These are phyloP conservation scores for Tetrao urogallus DNA, from an alignment of 2,113 vertebrate genomes.

Conservation along the genomic window DNA sequence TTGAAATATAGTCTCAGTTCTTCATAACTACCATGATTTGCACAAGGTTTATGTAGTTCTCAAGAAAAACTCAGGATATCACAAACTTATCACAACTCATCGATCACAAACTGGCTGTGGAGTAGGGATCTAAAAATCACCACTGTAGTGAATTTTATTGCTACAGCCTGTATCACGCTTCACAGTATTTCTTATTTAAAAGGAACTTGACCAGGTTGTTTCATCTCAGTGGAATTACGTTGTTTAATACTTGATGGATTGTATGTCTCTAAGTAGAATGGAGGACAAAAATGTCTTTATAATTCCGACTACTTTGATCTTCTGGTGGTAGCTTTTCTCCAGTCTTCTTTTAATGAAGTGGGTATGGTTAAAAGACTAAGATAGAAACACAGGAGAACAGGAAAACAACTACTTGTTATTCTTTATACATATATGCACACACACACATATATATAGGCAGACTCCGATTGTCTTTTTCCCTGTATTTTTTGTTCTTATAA, in stretches of 20 bases:
- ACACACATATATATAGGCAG: neutral
- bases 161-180: neutral
- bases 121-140: neutral
- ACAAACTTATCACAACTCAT: too few species aligned
- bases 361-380: neutral
- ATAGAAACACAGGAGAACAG: neutral
- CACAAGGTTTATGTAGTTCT: neutral
- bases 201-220: neutral
- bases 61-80: neutral
- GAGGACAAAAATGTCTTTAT: neutral
- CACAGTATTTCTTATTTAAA: neutral
- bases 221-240: neutral
- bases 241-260: neutral
- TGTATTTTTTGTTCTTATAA: constrained; percentile 1
- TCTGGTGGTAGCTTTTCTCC: neutral
- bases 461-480: neutral
- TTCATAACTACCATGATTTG: neutral
- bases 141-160: neutral
- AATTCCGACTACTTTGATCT: neutral
- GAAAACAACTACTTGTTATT: neutral
- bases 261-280: neutral
- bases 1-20: neutral
- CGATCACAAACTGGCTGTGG: neutral
- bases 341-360: neutral
- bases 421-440: neutral